phyloP scores from a whole-genome alignment of 1,140 invertebrate genomes.

The Drosophila triauraria region DNA sequence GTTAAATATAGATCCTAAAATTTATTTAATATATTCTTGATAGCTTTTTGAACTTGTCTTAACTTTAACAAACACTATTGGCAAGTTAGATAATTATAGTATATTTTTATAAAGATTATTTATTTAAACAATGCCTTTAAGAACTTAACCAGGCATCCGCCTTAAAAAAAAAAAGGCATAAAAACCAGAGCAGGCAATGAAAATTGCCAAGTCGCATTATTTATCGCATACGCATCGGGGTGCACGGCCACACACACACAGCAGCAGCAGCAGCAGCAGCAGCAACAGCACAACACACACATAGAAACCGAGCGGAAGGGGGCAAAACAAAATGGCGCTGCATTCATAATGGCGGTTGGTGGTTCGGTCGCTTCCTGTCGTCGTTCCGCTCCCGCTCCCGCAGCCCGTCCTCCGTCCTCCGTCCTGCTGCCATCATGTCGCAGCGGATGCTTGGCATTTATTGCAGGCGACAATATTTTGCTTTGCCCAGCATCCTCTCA shows the following conservation, averaged over 20 bases:
- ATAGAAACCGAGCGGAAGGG: slow-evolving; percentile 11
- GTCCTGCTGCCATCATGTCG: slow-evolving; percentile 55
- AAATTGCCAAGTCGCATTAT: slow-evolving; percentile 79
- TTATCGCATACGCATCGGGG: slow-evolving; percentile 67
- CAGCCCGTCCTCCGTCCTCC: not conserved
- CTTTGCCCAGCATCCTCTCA: slow-evolving; percentile 49
- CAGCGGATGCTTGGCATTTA: slow-evolving; percentile 81
- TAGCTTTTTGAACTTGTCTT: too few species aligned
- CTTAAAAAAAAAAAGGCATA: slow-evolving; percentile 17
- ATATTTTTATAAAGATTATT: not conserved
- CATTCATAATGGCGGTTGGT: slow-evolving; percentile 67
- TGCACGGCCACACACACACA: slow-evolving; percentile 9
- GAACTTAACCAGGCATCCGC: not conserved
- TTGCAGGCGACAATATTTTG: slow-evolving; percentile 82
- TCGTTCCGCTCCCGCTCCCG: slow-evolving; percentile 15
- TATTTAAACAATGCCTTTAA: not conserved
- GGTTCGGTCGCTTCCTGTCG: slow-evolving; percentile 43
- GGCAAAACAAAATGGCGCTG: slow-evolving; percentile 66
- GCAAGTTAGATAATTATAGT: not conserved
- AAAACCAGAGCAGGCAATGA: slow-evolving; percentile 36
- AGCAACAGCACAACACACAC: not conserved
- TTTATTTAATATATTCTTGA: too few species aligned
- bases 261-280: not conserved
- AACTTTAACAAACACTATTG: too few species aligned
- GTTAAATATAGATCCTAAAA: too few species aligned